Percentiles rank a stretch among this genome's conserved stretches.
Evolutionary conservation across 2,797 vertebrate genomes (phyloP).

Genomic region (Argya squamiceps): DNA sequence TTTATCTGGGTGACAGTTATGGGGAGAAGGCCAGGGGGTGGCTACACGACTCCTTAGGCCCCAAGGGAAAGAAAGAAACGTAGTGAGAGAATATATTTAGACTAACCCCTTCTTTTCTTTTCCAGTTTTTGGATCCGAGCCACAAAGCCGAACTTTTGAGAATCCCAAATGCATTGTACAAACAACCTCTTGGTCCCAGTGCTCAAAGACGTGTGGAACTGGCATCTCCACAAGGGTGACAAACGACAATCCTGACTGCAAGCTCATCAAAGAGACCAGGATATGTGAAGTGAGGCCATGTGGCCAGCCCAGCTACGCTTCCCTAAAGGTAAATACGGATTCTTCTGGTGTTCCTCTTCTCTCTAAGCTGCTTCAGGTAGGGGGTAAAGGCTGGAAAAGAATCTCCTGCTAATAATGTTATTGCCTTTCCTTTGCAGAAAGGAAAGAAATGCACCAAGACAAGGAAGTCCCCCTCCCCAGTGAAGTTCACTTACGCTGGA

Average conservation of each 20-base stretch:
- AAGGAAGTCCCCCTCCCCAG: slow-evolving; percentile 86
- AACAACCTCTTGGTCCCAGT: slow-evolving; percentile 96
- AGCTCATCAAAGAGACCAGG: slow-evolving; percentile 91
- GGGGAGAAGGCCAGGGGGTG: neutral
- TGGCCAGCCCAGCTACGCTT: slow-evolving; percentile 86
- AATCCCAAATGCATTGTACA: slow-evolving; percentile 93
- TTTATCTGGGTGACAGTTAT: neutral
- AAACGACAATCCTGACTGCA: slow-evolving; percentile 93
- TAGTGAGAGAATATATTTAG: neutral
- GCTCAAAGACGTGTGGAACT: slow-evolving; percentile 95
- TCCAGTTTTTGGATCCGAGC: slow-evolving; percentile 87
- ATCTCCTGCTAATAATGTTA: neutral
- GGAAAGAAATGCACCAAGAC: slow-evolving; percentile 97
- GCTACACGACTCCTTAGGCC: neutral
- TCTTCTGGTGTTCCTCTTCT: neutral
- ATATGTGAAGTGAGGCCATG: slow-evolving; percentile 97
- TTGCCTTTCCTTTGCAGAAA: slow-evolving; percentile 80
- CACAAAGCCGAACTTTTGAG: slow-evolving; percentile 85
- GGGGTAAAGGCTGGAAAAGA: neutral
- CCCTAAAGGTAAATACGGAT: slow-evolving; percentile 86
- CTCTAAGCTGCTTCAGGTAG: neutral
- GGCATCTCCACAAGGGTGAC: slow-evolving; percentile 96
- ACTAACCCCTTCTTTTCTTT: neutral
- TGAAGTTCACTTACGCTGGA: slow-evolving; percentile 90
- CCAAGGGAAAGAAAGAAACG: neutral